Conservation (phyloP, 2,113 vertebrate genomes). For the Lampris incognitus region DNA sequence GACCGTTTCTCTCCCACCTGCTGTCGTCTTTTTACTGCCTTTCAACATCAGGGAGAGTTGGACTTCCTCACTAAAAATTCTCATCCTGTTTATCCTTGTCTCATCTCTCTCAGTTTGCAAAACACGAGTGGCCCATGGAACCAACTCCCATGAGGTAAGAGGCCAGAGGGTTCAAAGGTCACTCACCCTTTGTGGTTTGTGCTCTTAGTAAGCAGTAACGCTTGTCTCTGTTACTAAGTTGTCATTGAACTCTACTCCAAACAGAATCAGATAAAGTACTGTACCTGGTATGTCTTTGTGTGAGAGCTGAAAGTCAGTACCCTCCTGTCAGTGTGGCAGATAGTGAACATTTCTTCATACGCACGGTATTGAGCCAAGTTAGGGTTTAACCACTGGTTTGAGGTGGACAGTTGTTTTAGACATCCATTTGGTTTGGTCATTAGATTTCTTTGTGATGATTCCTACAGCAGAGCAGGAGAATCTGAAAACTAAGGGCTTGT, state of each 20-base stretch:
- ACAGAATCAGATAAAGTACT: slow-evolving; percentile 49
- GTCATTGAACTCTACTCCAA: slow-evolving; percentile 52
- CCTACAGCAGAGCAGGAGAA: too few species aligned
- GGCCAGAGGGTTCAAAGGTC: slow-evolving; percentile 34
- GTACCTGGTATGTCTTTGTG: slow-evolving; percentile 6
- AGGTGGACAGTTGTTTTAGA: too few species aligned
- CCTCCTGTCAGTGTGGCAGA: slow-evolving; percentile 1
- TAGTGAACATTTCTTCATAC: slow-evolving; percentile 25
- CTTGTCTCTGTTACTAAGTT: slow-evolving; percentile 31
- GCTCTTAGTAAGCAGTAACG: slow-evolving; percentile 31
- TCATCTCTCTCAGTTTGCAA: slow-evolving; percentile 91
- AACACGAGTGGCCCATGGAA: slow-evolving; percentile 98
- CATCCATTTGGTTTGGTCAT: too few species aligned
- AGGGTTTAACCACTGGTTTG: not conserved
- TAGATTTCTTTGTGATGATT: too few species aligned
- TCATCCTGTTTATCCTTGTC: slow-evolving; percentile 9
- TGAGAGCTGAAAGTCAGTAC: slow-evolving; percentile 45
- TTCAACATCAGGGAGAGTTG: not conserved
- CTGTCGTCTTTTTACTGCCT: not conserved
- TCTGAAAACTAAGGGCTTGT: too few species aligned
- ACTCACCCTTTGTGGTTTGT: slow-evolving; percentile 40
- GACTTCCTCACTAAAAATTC: not conserved
- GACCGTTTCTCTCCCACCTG: not conserved
- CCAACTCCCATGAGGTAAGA: slow-evolving; percentile 98
- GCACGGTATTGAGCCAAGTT: not conserved